Evolutionary conservation across 2,113 vertebrate species (phyloP), one percentile per base, ranked within the genome.

Genomic region (Odontesthes bonariensis): DNA sequence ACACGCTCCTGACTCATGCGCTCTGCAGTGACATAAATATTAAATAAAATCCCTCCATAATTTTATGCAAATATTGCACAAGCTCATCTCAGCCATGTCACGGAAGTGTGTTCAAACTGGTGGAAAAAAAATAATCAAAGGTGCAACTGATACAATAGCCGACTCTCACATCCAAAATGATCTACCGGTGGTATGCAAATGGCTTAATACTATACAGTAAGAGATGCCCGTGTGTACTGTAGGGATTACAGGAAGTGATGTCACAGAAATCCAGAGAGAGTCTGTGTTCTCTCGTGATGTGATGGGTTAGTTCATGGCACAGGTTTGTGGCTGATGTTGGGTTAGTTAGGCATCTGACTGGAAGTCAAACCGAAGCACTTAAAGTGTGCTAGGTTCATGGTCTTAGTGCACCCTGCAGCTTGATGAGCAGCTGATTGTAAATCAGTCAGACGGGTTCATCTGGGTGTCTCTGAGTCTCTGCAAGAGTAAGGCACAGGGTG

Each of bases 41-140:
- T 92, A 92, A 94, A 94, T 93, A 88, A 75, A 80, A 85, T 63
- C 76, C 67, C 74, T 86, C 88, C 51, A 22, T 85, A 64, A 69
- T 84, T 68, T 78, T 81, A 88, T 93, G 92, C 89, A 94, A 94
- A 93, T 94, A 92, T 94, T 93, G 94, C 93, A 94, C 90, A 90
- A 68, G 62, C 69, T 81, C 23, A 77, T 88, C 32, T 82, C 65
- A 71, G 83, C 56, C 79, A 49, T 74, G 33, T 81, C 58, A 71
- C 69, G 73, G 59, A 82, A 66, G 17, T 51, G 69, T 68, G 40
- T 62, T 69, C 23, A 46, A 72, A 16, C 16, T 22, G 56, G 46
- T 38, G 22, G 47, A 27, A 42, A 14, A 44, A 35, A 35, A 58
- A 69, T 70, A 77, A 56, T 62, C 51, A 75, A 69, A 81, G 61